Evolutionary conservation across 2,888 invertebrate genomes (phyloP), one percentile per base, ranked within the genome.

Genomic region (Yponomeuta malinellus): DNA sequence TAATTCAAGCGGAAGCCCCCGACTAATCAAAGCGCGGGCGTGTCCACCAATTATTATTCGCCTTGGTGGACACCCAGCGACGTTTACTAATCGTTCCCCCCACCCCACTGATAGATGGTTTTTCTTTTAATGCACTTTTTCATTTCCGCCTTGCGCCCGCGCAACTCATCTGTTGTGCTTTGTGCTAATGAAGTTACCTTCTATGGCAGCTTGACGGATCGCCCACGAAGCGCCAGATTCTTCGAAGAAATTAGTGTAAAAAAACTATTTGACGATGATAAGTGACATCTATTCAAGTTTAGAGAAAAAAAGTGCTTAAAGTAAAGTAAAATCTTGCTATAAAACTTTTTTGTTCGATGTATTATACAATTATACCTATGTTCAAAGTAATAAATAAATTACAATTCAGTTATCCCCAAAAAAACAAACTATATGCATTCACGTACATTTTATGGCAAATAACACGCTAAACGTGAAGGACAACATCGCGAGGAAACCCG

Each of bases 41-140:
- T 84, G 87, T 84, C 79, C 79, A 77, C 23, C 23, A 23, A 23
- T 23, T 23, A 23, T 23, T 23, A 23, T 23, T 23, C 23, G 23
- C 23, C 23, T 23, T 23, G 23, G 23, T 23, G 23, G 0, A 23
- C 23, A 23, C 75, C 76, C 78, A 76, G 75, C 79, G 81, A 83
- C 81, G 78, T 76, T 76, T 73, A 82, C 83, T 83, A 85, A 86
- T 85, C 83, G 83, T 85, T 81, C 82, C 86, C 23, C 23, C 23
- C 23, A 23, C 23, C 23, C 83, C 82, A 82, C 83, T 78, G 78
- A 81, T 80, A 79, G 79, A 81, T 78, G 84, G 65, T 79, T 81
- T 85, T 83, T 77, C 80, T 80, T 81, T 81, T 80, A 75, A 76
- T 73, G 72, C 73, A 75, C 72, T 76, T 81, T 80, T 81, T 76